Conservation (phyloP, 2,113 vertebrate genomes). For the Gallinago paraguaiae region DNA sequence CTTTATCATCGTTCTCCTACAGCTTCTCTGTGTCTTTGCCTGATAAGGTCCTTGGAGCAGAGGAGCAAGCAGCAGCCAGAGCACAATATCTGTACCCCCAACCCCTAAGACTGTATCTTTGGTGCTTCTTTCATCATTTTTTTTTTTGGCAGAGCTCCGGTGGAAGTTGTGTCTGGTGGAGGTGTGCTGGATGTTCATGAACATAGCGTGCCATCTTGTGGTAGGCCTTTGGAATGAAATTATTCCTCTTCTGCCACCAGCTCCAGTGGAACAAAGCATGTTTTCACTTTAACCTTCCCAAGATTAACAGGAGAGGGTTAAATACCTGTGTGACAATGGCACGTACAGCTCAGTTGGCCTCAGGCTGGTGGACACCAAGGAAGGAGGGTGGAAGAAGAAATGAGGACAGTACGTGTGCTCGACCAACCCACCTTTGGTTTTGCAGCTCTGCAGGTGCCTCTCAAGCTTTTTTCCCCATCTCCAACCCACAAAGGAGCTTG, state of each 20-base stretch:
- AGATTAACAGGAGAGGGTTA: neutral
- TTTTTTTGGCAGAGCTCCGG: neutral
- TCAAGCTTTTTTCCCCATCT: neutral
- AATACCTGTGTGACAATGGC: neutral
- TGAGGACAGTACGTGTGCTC: neutral
- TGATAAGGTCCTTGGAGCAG: neutral
- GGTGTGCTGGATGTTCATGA: neutral
- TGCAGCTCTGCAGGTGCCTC: neutral
- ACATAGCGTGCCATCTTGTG: neutral
- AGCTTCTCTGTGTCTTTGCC: neutral
- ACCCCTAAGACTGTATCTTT: accelerated
- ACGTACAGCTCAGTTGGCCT: neutral
- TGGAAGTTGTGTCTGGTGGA: neutral
- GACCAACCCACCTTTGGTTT: neutral
- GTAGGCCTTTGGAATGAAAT: neutral
- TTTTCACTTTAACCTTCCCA: neutral
- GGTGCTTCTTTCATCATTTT: neutral
- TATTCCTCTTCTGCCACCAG: neutral
- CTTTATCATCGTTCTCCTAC: neutral
- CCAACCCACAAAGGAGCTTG: neutral
- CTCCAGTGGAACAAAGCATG: accelerated
- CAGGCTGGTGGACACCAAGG: neutral
- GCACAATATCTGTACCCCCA: neutral
- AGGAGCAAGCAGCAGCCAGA: neutral
- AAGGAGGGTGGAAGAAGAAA: neutral